phyloP scores from a whole-genome alignment of 1,140 invertebrate species.

The Helicorthomorpha holstii region DNA sequence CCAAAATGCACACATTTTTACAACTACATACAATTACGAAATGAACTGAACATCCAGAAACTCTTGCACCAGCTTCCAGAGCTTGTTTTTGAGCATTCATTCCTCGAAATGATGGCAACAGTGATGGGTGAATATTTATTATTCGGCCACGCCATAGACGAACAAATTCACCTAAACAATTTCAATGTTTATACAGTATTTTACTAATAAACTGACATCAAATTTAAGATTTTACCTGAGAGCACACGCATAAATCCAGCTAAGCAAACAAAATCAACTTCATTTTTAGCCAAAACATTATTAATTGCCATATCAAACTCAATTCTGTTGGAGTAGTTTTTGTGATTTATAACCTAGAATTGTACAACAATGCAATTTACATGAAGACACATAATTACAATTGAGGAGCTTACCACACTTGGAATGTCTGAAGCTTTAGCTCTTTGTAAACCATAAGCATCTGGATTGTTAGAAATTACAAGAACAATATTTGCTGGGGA shows the following conservation, averaged over 20 bases:
- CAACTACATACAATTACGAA: conserved; percentile 64
- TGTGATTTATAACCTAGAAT: conserved; percentile 53
- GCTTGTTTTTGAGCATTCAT: conserved; percentile 68
- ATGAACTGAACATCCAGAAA: conserved; percentile 86
- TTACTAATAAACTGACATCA: too few species aligned
- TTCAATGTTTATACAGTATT: too few species aligned
- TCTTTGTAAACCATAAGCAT: not conserved
- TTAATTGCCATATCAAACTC: conserved; percentile 63
- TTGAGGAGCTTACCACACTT: conserved; percentile 39
- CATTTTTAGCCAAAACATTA: conserved; percentile 38
- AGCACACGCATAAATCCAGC: conserved; percentile 96
- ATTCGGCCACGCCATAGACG: conserved; percentile 60
- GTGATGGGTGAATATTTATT: conserved; percentile 85
- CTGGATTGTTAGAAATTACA: not conserved
- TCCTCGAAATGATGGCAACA: conserved; percentile 84
- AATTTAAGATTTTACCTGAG: conserved; percentile 35
- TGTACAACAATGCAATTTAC: not conserved
- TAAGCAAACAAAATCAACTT: conserved; percentile 76
- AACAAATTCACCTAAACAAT: conserved; percentile 46
- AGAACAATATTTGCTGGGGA: not conserved
- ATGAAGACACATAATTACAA: not conserved
- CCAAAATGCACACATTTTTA: too few species aligned
- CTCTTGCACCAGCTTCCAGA: conserved; percentile 58
- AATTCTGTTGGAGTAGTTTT: conserved; percentile 47
- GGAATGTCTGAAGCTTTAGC: conserved; percentile 36